phyloP scores from a whole-genome alignment of 37 sponge, comb jelly and placozoan genomes.

The Chondrilla cf. caribensis region DNA sequence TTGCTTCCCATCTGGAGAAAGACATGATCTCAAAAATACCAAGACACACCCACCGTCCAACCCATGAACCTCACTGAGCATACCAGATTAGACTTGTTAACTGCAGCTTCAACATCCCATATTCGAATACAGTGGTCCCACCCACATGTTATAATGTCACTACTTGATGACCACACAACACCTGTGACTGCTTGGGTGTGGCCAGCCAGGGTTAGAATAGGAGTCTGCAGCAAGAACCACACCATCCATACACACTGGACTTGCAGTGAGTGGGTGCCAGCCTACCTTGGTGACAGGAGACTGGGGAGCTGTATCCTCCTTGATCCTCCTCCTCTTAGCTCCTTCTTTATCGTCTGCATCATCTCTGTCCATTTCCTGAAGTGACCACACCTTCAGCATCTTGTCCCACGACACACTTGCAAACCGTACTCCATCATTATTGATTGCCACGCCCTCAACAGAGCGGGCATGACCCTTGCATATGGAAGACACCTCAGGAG shows the following conservation, averaged over 20 bases:
- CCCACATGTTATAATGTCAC: constrained; percentile 60
- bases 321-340: not conserved
- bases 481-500: not conserved
- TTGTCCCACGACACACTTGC: constrained; percentile 54
- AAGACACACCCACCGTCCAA: not conserved
- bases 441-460: constrained; percentile 67
- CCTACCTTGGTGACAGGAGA: no score
- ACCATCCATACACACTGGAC: not conserved
- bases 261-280: no score
- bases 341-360: not conserved
- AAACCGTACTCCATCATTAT: constrained; percentile 27
- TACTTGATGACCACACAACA: constrained; percentile 57
- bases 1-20: constrained; percentile 59
- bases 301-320: not conserved
- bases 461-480: constrained; percentile 81
- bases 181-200: constrained; percentile 65
- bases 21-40: not conserved
- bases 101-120: constrained; percentile 70
- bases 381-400: constrained; percentile 68
- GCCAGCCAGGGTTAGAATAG: constrained; percentile 69
- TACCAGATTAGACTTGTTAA: constrained; percentile 70
- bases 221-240: constrained; percentile 30
- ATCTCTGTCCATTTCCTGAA: not conserved
- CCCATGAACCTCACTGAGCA: not conserved
- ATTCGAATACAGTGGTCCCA: constrained; percentile 82